Percentiles rank a stretch among this genome's conserved stretches.
These are phyloP conservation scores for Hylia prasina DNA, from an alignment of 2,113 vertebrate species.

Conservation along the genomic window DNA sequence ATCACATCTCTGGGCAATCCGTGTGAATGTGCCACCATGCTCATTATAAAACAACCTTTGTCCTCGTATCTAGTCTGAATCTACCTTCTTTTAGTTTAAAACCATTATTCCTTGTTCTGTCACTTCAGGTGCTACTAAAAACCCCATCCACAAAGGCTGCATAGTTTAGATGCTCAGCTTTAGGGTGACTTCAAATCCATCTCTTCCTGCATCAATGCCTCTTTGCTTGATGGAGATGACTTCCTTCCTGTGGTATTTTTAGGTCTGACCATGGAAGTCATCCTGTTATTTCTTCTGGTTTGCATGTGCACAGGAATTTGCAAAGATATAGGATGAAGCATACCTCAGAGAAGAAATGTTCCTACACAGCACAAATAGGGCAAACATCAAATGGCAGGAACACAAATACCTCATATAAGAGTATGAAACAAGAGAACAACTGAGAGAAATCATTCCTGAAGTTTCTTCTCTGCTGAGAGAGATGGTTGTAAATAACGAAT, in stretches of 20 bases:
- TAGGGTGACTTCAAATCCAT: not conserved
- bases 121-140: not conserved
- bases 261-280: not conserved
- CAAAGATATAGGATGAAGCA: not conserved
- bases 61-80: not conserved
- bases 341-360: not conserved
- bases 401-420: not conserved
- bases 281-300: not conserved
- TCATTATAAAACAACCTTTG: fast-evolving
- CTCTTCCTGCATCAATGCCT: not conserved
- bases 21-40: fast-evolving
- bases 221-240: not conserved
- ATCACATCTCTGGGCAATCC: not conserved
- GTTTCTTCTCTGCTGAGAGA: not conserved
- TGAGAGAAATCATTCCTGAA: not conserved
- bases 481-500: not conserved
- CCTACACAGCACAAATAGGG: not conserved
- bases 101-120: not conserved
- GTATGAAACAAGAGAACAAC: not conserved
- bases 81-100: not conserved
- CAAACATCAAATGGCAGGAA: not conserved
- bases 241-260: not conserved
- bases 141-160: not conserved
- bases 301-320: not conserved
- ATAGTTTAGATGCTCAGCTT: not conserved